phyloP scores from a whole-genome alignment of 2,888 invertebrate species.

The Rhagonycha lutea region DNA sequence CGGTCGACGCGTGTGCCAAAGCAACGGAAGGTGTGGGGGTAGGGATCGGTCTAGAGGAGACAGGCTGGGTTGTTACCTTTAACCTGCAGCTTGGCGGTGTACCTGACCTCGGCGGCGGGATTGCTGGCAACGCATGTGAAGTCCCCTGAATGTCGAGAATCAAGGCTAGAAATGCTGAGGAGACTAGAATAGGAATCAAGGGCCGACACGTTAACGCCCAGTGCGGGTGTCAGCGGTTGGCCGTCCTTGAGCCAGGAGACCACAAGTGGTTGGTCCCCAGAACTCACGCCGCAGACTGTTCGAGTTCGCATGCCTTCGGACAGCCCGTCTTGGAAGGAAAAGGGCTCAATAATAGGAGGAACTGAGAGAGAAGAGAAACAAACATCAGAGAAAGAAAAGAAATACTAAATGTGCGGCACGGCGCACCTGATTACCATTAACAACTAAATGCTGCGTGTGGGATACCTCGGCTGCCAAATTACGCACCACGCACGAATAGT shows the following conservation, averaged over 20 bases:
- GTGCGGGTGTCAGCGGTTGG: constrained; percentile 66
- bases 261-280: constrained; percentile 79
- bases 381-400: constrained; percentile 64
- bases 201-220: constrained; percentile 71
- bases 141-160: constrained; percentile 75
- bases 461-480: constrained; percentile 75
- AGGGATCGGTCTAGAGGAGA: constrained; percentile 40
- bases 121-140: constrained; percentile 80
- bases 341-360: constrained; percentile 85
- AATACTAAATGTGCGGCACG: constrained; percentile 50
- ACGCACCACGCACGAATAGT: constrained; percentile 75
- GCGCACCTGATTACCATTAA: constrained; percentile 71
- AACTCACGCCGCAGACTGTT: constrained; percentile 79
- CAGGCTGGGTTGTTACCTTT: constrained; percentile 70
- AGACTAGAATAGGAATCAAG: constrained; percentile 78
- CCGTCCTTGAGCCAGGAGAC: constrained; percentile 85
- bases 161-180: constrained; percentile 76
- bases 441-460: constrained; percentile 73
- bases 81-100: constrained; percentile 78
- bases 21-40: constrained; percentile 53
- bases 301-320: constrained; percentile 82
- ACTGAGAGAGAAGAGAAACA: constrained; percentile 66
- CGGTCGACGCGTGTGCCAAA: constrained; percentile 67
- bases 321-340: constrained; percentile 82
- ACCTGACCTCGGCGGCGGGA: constrained; percentile 78